A percentile compares a stretch with the other conserved stretches of the same genome.
Evolutionary conservation across 2,113 vertebrate genomes (phyloP).

Genomic region (Protomyctophum bolini): DNA sequence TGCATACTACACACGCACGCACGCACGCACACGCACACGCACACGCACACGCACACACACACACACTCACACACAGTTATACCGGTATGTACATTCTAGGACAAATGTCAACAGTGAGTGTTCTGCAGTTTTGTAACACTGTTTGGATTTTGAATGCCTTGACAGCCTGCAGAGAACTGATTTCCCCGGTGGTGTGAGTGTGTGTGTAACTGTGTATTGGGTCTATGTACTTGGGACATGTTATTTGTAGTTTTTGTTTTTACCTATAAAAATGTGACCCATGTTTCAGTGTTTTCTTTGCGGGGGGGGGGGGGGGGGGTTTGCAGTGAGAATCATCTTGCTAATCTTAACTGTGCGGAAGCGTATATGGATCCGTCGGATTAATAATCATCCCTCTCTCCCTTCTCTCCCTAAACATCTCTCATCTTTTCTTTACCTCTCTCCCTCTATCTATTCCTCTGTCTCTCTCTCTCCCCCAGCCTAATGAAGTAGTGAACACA

Average conservation of each 20-base stretch:
- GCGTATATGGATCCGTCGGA: neutral
- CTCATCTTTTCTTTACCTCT: no score
- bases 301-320: no score
- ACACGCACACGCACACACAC: neutral
- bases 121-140: neutral
- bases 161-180: neutral
- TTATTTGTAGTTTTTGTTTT: neutral
- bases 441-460: neutral
- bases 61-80: neutral
- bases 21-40: neutral
- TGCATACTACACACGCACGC: neutral
- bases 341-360: neutral
- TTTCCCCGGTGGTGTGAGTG: neutral
- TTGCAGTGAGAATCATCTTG: neutral
- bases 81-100: neutral
- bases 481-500: conserved; percentile 77
- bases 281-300: neutral
- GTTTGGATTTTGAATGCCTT: neutral
- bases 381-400: neutral
- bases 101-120: no score
- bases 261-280: neutral
- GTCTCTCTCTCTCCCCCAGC: conserved; percentile 55
- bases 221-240: neutral
- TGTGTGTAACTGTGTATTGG: neutral
- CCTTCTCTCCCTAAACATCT: conserved; percentile 36